Evolutionary conservation across 2,797 vertebrate genomes (phyloP).

Genomic region (Centroberyx gerrardi): DNA sequence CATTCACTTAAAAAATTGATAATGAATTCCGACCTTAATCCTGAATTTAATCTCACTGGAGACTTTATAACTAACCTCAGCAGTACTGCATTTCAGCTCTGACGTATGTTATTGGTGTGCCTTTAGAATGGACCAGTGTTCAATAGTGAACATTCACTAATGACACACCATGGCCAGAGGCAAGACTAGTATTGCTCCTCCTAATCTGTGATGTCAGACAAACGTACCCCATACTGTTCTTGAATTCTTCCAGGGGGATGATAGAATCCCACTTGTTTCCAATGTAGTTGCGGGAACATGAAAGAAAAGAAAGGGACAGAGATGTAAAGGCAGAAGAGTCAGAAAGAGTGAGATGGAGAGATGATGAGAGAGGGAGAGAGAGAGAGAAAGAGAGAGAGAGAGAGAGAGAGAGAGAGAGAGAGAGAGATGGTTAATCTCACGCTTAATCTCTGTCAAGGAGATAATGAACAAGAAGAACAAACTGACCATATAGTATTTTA

Average conservation of each 20-base stretch:
- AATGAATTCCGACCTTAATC: not conserved
- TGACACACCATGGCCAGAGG: too few relatives aligned
- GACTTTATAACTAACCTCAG: not conserved
- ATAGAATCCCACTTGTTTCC: not conserved
- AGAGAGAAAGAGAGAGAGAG: slow-evolving; percentile 18
- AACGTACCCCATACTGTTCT: too few relatives aligned
- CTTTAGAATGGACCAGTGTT: too few relatives aligned
- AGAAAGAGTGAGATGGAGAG: not conserved
- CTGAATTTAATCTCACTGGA: not conserved
- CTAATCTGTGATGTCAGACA: too few relatives aligned
- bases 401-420: not conserved
- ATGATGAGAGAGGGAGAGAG: not conserved
- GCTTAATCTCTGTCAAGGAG: slow-evolving; percentile 32
- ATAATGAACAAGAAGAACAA: slow-evolving; percentile 56
- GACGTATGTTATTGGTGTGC: too few relatives aligned
- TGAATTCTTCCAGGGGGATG: not conserved
- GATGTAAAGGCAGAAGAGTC: not conserved
- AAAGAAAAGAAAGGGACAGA: too few relatives aligned
- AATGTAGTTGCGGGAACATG: not conserved
- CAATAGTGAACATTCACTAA: too few relatives aligned
- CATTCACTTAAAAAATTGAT: not conserved
- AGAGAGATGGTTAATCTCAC: slow-evolving; percentile 29
- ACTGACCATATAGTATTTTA: slow-evolving; percentile 44
- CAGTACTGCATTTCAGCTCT: too few relatives aligned
- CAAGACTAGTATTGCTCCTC: too few relatives aligned